A percentile compares a stretch with the other conserved stretches of the same genome.
phyloP scores from a whole-genome alignment of 1,140 invertebrate species.

The Harpegnathos saltator region DNA sequence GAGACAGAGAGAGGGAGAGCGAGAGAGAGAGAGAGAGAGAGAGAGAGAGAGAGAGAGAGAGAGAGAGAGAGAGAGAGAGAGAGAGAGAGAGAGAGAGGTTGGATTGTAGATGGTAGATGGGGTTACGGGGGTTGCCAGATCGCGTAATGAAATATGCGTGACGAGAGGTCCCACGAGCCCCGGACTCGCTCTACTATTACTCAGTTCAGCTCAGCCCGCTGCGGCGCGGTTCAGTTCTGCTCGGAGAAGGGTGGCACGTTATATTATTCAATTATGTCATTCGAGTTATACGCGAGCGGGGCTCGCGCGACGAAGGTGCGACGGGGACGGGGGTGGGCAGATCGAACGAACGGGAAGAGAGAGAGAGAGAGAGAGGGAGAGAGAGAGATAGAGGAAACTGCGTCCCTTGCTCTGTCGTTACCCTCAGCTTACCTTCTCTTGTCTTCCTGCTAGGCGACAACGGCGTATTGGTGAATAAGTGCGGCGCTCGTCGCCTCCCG shows the following conservation, averaged over 20 bases:
- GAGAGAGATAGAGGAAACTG: slow-evolving; percentile 58
- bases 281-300: slow-evolving; percentile 82
- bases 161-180: slow-evolving; percentile 84
- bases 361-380: slow-evolving; percentile 60
- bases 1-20: slow-evolving; percentile 67
- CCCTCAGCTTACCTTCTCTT: slow-evolving; percentile 12
- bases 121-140: slow-evolving; percentile 77
- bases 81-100: slow-evolving; percentile 63
- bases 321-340: slow-evolving; percentile 38
- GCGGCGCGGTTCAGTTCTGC: slow-evolving; percentile 73
- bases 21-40: slow-evolving; percentile 34
- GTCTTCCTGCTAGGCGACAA: slow-evolving; percentile 47
- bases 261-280: slow-evolving; percentile 87
- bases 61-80: slow-evolving; percentile 53
- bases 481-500: slow-evolving; percentile 18
- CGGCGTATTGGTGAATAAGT: slow-evolving; percentile 41
- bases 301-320: slow-evolving; percentile 74
- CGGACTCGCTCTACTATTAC: slow-evolving; percentile 82
- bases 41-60: slow-evolving; percentile 46
- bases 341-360: slow-evolving; percentile 48
- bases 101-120: slow-evolving; percentile 70
- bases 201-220: slow-evolving; percentile 77
- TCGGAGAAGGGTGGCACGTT: slow-evolving; percentile 81
- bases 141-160: slow-evolving; percentile 86
- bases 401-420: slow-evolving; percentile 13